Conservation (phyloP, 92 coral and sea anemone genomes). For the Virgularia gustaviana region DNA sequence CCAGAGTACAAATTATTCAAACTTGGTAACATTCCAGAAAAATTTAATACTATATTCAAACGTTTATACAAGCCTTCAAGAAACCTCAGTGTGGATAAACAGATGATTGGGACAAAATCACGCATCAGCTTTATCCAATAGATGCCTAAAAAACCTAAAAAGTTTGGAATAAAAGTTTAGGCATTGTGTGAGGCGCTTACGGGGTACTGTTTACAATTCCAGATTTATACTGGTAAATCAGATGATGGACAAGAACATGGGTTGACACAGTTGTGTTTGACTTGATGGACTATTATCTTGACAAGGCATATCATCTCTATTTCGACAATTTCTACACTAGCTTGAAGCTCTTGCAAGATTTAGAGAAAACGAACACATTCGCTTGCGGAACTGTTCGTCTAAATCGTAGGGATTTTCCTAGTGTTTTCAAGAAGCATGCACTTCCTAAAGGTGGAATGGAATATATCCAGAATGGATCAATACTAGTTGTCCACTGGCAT, state of each 20-base stretch:
- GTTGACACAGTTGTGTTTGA: neutral
- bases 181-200: neutral
- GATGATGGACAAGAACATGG: neutral
- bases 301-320: neutral
- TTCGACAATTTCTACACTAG: neutral
- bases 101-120: neutral
- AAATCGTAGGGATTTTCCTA: neutral
- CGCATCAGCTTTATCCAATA: neutral
- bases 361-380: too few species aligned
- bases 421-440: too few species aligned
- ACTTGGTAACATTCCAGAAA: neutral
- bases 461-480: too few species aligned
- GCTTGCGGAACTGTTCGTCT: too few species aligned
- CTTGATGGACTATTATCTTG: neutral
- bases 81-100: neutral
- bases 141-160: too few species aligned
- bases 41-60: neutral
- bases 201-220: too few species aligned
- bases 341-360: too few species aligned
- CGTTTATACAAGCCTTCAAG: neutral
- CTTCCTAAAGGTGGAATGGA: neutral
- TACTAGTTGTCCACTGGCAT: conserved; percentile 25
- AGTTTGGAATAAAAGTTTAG: too few species aligned
- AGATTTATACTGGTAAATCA: neutral
- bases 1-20: conserved; percentile 18